Conservation (phyloP, 2,797 vertebrate species). For the Phoeniculus purpureus region DNA sequence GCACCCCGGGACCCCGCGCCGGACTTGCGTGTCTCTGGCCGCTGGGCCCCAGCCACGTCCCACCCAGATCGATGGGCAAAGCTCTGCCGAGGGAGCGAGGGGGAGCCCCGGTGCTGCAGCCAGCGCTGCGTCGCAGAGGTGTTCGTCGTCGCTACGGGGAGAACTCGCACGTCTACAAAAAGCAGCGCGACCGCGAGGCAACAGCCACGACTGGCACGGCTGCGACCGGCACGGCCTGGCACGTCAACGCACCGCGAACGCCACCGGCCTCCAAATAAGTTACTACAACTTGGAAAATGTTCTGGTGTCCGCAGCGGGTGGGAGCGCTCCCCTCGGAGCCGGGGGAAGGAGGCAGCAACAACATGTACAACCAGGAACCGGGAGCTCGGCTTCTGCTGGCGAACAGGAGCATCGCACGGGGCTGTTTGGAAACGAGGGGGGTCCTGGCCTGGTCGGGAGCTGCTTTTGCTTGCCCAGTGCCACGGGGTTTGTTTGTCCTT, state of each 20-base stretch:
- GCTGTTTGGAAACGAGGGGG: not conserved
- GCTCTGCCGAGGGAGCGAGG: not conserved
- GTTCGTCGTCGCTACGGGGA: constrained; percentile 77
- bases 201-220: no score
- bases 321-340: constrained; percentile 79
- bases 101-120: not conserved
- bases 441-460: not conserved
- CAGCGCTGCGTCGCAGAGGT: constrained; percentile 73
- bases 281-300: constrained; percentile 80
- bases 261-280: constrained; percentile 85
- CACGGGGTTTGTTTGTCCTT: accelerated
- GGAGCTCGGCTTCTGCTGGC: constrained; percentile 39
- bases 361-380: constrained; percentile 81
- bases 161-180: constrained; percentile 74
- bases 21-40: accelerated
- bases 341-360: constrained; percentile 74
- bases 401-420: not conserved
- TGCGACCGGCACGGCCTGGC: constrained; percentile 85
- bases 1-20: not conserved
- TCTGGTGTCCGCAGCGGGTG: constrained; percentile 79
- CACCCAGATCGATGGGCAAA: not conserved
- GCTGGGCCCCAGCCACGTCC: not conserved
- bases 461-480: not conserved
- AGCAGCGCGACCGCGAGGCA: constrained; percentile 72
- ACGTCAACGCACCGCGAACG: constrained; percentile 79